Evolutionary conservation across 1,140 invertebrate genomes (phyloP), one percentile per base, ranked within the genome.

Genomic region (Polypedilum pembai): DNA sequence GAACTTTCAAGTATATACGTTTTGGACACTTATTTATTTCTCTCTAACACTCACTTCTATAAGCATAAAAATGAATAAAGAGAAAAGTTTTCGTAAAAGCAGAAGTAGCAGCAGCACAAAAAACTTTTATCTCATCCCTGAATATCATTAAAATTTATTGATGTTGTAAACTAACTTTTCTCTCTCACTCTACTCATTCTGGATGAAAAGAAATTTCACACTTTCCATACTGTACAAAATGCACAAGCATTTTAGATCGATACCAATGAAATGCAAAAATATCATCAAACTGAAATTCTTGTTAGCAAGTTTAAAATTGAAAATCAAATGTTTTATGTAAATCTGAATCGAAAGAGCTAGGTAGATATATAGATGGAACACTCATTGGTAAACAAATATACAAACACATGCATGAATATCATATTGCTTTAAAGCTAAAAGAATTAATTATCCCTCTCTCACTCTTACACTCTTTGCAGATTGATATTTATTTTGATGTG

Each of bases 121-220:
- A 33, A 33, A 33, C 24, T 33, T 33, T 33, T 33, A 33, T 33
- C 24, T 56, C 45, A 56, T 56, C 15, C 45, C n/a, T n/a, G n/a
- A 56, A 56, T n/a, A 56, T 56, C 45, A 56, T 56, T 56, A 56
- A 56, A 56, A 56, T 56, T 56, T 56, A 56, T 56, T n/a, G 45
- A 56, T 56, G 45, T n/a, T 56, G 45, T 56, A 56, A 56, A n/a
- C 45, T n/a, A 56, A 56, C 45, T 56, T 56, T 56, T 56, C 45
- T 56, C 15, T 12, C 15, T 45, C 41, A 45, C 41, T 45, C 45
- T 15, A 15, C n/a, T 56, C n/a, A n/a, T 56, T 56, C 45, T 33
- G 24, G 24, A 5, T 33, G 24, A 3, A 33, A 5, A 33, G 5
- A 33, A 33, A 3, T 56, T 15, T n/a, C 45, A 56, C 45, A 56